These are phyloP conservation scores for Thera britannica DNA, from an alignment of 2,888 invertebrate species.

Conservation along the genomic window DNA sequence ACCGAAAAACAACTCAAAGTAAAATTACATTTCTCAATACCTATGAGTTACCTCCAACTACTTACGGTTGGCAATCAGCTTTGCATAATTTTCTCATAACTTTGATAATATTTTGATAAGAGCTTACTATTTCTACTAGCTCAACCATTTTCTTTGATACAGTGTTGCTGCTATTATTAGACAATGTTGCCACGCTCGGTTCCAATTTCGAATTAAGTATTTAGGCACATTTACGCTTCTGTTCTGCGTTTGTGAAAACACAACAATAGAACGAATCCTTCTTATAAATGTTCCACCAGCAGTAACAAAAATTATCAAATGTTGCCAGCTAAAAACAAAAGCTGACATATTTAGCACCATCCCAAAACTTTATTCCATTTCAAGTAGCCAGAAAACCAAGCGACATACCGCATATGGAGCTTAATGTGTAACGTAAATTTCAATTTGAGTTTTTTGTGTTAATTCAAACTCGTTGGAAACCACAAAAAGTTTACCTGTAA, in stretches of 20 bases:
- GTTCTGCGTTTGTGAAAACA: not conserved
- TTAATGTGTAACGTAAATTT: constrained; percentile 42
- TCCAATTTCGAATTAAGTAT: constrained; percentile 1
- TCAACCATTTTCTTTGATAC: constrained; percentile 14
- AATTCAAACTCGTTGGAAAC: constrained; percentile 42
- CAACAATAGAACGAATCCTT: too few species aligned
- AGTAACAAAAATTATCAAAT: too few species aligned
- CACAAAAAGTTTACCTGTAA: constrained; percentile 54
- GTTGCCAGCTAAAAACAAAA: too few species aligned
- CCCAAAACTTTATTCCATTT: not conserved
- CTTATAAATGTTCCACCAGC: too few species aligned
- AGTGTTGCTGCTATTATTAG: constrained; percentile 10
- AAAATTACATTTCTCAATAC: not conserved
- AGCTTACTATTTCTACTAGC: constrained; percentile 15
- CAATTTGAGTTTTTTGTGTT: constrained; percentile 44
- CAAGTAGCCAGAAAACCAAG: constrained; percentile 24
- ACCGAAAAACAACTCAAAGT: not conserved
- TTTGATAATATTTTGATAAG: constrained; percentile 13
- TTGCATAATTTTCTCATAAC: constrained; percentile 23
- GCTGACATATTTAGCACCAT: not conserved
- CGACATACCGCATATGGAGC: constrained; percentile 33
- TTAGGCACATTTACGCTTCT: not conserved
- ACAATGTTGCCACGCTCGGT: not conserved
- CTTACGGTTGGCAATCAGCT: constrained; percentile 20
- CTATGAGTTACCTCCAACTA: not conserved